Conservation (phyloP, 2,113 vertebrate species). For the Mohoua ochrocephala region DNA sequence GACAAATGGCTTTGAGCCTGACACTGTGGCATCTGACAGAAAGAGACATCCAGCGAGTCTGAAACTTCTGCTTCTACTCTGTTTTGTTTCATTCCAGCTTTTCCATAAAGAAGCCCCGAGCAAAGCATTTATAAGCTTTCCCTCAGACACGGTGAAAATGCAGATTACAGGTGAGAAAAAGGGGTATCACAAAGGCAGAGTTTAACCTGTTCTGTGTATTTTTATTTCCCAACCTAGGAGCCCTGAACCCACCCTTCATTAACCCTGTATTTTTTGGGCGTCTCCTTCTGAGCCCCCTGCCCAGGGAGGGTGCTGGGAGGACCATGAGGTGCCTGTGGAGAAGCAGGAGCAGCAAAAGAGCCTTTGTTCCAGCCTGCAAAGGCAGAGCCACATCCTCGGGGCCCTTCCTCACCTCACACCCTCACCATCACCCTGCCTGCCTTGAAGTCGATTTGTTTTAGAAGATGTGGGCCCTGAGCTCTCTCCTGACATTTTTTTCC, state of each 20-base stretch:
- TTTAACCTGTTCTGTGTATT: neutral
- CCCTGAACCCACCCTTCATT: neutral
- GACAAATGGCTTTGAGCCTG: conserved; percentile 95
- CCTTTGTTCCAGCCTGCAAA: neutral
- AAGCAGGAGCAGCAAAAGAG: neutral
- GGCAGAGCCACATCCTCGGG: neutral
- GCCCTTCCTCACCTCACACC: neutral
- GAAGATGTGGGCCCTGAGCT: neutral
- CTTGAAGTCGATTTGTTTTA: neutral
- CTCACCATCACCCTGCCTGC: neutral
- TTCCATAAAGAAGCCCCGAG: conserved; percentile 26
- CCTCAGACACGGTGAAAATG: conserved; percentile 5
- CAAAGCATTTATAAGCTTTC: conserved; percentile 6
- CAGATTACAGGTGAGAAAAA: neutral
- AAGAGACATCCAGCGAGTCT: conserved; percentile 82
- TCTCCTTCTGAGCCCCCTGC: neutral
- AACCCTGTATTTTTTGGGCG: neutral
- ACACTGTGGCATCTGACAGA: conserved; percentile 95
- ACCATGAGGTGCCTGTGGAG: neutral
- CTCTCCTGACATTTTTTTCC: neutral
- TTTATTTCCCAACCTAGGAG: neutral
- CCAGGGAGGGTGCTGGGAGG: neutral
- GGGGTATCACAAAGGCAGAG: neutral
- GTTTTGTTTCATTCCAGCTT: conserved; percentile 12
- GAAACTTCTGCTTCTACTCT: conserved; percentile 71